A percentile compares a stretch with the other conserved stretches of the same genome.
Evolutionary conservation across 2,888 invertebrate genomes (phyloP).

Genomic region (Geophilus truncorum): DNA sequence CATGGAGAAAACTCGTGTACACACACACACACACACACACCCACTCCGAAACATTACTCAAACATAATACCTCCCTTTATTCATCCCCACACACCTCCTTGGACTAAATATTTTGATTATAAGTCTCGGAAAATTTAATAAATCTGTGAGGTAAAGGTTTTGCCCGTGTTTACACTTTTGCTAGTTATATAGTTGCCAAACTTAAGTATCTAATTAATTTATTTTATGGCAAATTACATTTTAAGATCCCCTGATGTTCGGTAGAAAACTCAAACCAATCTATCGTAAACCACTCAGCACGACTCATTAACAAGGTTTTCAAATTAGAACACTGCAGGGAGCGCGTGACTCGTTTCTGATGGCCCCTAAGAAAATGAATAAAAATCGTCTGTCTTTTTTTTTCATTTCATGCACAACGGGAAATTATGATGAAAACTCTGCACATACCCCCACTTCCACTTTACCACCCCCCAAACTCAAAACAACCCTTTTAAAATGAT

Average conservation of each 20-base stretch:
- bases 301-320: slow-evolving; percentile 27
- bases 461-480: background rate
- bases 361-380: slow-evolving; percentile 6
- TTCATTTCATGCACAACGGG: background rate
- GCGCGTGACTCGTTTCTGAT: slow-evolving; percentile 2
- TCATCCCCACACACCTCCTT: background rate
- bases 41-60: background rate
- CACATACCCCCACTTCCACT: background rate
- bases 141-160: slow-evolving; percentile 1
- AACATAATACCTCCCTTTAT: background rate
- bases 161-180: background rate
- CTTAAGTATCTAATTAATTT: slow-evolving; percentile 27
- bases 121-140: background rate
- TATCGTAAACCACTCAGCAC: slow-evolving; percentile 27
- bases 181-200: slow-evolving; percentile 7
- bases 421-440: slow-evolving; percentile 1
- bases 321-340: slow-evolving; percentile 25
- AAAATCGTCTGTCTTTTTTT: background rate
- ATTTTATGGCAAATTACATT: slow-evolving; percentile 25
- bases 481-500: slow-evolving; percentile 16
- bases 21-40: background rate
- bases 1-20: background rate
- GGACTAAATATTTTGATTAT: background rate
- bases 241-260: slow-evolving; percentile 27
- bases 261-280: slow-evolving; percentile 25